A percentile compares a stretch with the other conserved stretches of the same genome.
Evolutionary conservation across 2,113 vertebrate species (phyloP).

Genomic region (Labrus mixtus): DNA sequence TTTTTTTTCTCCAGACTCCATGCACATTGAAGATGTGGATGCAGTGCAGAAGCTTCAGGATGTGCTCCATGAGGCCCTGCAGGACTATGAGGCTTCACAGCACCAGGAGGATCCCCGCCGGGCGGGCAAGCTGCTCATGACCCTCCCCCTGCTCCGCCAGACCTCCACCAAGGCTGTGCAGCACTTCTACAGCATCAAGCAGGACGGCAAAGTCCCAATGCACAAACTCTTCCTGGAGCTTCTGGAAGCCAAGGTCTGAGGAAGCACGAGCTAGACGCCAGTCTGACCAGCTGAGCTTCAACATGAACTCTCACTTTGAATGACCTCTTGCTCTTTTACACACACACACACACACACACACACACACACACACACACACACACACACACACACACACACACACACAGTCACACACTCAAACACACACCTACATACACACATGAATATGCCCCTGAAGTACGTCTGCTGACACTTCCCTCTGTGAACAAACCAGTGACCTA

Average conservation of each 20-base stretch:
- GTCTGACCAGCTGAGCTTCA: constrained; percentile 52
- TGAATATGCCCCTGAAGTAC: constrained; percentile 39
- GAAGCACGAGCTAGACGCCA: constrained; percentile 22
- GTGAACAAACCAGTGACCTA: constrained; percentile 68
- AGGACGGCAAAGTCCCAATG: constrained; percentile 99
- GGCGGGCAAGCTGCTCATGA: constrained; percentile 98
- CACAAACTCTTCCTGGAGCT: constrained; percentile 99
- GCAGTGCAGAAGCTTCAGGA: constrained; percentile 99
- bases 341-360: constrained; percentile 39
- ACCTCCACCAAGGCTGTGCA: constrained; percentile 99
- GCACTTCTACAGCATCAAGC: constrained; percentile 99
- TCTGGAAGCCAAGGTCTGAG: constrained; percentile 99
- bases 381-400: constrained; percentile 55
- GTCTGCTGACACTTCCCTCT: constrained; percentile 50
- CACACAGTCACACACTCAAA: constrained; percentile 23
- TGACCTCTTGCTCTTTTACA: constrained; percentile 76
- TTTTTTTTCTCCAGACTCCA: constrained; percentile 88
- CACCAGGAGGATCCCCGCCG: constrained; percentile 96
- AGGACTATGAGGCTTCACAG: constrained; percentile 96
- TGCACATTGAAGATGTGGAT: constrained; percentile 99
- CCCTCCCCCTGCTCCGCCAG: constrained; percentile 96
- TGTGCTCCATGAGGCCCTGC: constrained; percentile 97
- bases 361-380: constrained; percentile 38
- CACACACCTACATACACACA: not conserved
- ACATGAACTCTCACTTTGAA: constrained; percentile 63